phyloP scores from a whole-genome alignment of 2,888 invertebrate species.

The Yponomeuta evonymella region DNA sequence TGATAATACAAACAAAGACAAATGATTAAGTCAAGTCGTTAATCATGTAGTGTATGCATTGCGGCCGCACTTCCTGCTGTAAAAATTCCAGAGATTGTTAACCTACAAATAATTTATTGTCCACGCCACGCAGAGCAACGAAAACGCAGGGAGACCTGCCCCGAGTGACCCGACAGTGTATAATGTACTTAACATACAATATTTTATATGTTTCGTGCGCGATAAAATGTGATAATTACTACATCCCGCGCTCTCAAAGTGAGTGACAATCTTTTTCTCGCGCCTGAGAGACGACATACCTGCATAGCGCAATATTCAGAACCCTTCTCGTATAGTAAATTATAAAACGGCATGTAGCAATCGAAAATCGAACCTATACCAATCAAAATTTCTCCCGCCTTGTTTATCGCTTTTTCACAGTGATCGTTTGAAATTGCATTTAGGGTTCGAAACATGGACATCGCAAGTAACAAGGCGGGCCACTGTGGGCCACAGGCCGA shows the following conservation, averaged over 20 bases:
- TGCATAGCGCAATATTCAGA: too few species aligned
- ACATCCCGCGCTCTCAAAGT: too few species aligned
- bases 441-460: background rate
- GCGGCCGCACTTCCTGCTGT: constrained; percentile 46
- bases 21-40: constrained; percentile 59
- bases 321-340: too few species aligned
- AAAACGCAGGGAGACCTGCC: background rate
- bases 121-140: background rate
- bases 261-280: too few species aligned
- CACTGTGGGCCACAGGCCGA: constrained; percentile 19
- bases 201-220: too few species aligned
- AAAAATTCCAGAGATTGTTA: constrained; percentile 23
- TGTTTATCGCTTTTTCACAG: background rate
- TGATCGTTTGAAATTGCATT: background rate
- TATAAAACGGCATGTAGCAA: background rate
- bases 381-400: background rate
- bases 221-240: too few species aligned
- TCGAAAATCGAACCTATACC: background rate
- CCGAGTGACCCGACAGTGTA: background rate
- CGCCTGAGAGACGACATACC: background rate
- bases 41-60: constrained; percentile 47
- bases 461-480: constrained; percentile 16
- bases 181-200: too few species aligned
- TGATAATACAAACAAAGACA: constrained; percentile 68
- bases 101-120: constrained; percentile 13